Conservation (phyloP, 2,888 invertebrate species). For the Drosophila nigricruria region DNA sequence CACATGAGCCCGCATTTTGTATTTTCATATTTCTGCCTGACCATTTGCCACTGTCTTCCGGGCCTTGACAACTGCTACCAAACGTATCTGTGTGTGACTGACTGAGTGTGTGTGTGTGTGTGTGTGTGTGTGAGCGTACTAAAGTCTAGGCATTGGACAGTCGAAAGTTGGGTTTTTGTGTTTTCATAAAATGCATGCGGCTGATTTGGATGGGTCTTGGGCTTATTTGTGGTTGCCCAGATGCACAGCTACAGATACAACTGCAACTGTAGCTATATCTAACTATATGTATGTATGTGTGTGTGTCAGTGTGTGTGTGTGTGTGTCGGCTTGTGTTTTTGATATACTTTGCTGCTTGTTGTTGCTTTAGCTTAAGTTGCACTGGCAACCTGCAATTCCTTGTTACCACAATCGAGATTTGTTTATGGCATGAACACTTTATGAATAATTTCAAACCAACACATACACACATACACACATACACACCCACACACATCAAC, state of each 20-base stretch:
- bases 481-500: background rate
- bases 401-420: slow-evolving; percentile 49
- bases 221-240: slow-evolving; percentile 55
- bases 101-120: background rate
- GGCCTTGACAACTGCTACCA: slow-evolving; percentile 45
- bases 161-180: slow-evolving; percentile 22
- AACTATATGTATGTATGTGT: background rate
- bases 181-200: slow-evolving; percentile 57
- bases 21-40: slow-evolving; percentile 68
- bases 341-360: slow-evolving; percentile 27
- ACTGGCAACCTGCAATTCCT: slow-evolving; percentile 29
- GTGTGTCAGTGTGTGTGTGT: background rate
- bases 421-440: slow-evolving; percentile 48
- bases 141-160: slow-evolving; percentile 4
- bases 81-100: background rate
- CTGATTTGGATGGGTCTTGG: slow-evolving; percentile 55
- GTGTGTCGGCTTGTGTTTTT: slow-evolving; percentile 24
- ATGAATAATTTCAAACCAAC: slow-evolving; percentile 37
- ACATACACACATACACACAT: background rate
- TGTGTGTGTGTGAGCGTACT: background rate
- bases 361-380: slow-evolving; percentile 3
- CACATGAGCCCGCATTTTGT: slow-evolving; percentile 56
- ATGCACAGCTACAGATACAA: slow-evolving; percentile 22
- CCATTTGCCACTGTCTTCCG: slow-evolving; percentile 59
- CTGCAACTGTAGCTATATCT: background rate